Conservation (phyloP, 2,888 invertebrate genomes). For the Nomada lathburiana region DNA sequence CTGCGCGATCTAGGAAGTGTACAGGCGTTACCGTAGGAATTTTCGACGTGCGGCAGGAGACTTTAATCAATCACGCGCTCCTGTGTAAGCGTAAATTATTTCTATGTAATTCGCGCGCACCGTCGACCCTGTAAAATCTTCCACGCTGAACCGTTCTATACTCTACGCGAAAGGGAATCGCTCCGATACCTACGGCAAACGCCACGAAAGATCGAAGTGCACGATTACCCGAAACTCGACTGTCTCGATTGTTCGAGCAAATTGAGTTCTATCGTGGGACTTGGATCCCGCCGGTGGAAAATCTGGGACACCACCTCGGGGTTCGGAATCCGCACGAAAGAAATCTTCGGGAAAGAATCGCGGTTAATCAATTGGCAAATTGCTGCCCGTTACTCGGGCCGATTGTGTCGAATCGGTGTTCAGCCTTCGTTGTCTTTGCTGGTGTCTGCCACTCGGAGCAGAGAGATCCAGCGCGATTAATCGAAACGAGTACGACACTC, state of each 20-base stretch:
- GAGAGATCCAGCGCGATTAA: constrained; percentile 64
- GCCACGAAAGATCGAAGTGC: neutral
- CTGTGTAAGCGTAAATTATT: too few relatives aligned
- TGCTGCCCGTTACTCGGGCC: constrained; percentile 76
- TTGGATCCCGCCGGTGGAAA: constrained; percentile 24
- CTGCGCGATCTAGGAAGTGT: neutral
- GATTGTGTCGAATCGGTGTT: constrained; percentile 49
- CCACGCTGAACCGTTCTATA: too few relatives aligned
- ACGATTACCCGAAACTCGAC: too few relatives aligned
- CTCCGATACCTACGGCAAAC: too few relatives aligned
- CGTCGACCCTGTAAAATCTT: too few relatives aligned
- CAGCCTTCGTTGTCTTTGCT: constrained; percentile 46
- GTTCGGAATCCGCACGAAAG: constrained; percentile 44
- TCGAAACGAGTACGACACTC: constrained; percentile 62
- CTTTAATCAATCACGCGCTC: too few relatives aligned
- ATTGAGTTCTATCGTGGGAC: constrained; percentile 20
- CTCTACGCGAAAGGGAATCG: neutral
- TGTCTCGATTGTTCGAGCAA: neutral
- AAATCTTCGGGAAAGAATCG: constrained; percentile 19
- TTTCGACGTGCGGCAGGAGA: neutral
- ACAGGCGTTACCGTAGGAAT: neutral
- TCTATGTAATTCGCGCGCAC: too few relatives aligned
- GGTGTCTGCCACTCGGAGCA: constrained; percentile 63
- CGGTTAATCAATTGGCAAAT: constrained; percentile 79
- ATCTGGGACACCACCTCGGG: constrained; percentile 45